These are phyloP conservation scores for Anoncus sp. DNA, from an alignment of 2,888 invertebrate species.

Conservation along the genomic window DNA sequence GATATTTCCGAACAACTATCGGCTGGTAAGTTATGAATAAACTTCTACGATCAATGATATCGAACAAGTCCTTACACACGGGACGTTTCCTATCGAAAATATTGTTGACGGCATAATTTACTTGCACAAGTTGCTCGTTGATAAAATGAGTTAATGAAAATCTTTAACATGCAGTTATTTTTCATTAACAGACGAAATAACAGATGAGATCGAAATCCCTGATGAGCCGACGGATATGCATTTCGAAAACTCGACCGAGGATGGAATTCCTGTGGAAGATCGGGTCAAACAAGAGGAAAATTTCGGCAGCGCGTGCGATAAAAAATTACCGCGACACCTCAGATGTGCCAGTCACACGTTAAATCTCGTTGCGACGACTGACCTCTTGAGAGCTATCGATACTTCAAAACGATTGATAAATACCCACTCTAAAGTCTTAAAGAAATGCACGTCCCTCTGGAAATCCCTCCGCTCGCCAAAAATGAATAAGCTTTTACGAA, in stretches of 20 bases:
- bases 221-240: neutral
- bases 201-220: neutral
- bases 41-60: neutral
- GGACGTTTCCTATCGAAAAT: neutral
- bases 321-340: neutral
- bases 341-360: conserved; percentile 8
- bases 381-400: neutral
- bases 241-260: neutral
- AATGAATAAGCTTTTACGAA: neutral
- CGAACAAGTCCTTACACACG: neutral
- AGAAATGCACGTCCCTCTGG: conserved; percentile 1
- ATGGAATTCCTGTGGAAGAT: neutral
- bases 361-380: neutral
- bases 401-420: conserved; percentile 2
- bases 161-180: too few species aligned
- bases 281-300: neutral
- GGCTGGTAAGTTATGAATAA: neutral
- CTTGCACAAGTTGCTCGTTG: neutral
- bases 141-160: neutral
- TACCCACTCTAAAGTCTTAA: neutral
- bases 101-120: neutral
- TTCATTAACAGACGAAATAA: too few species aligned
- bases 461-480: neutral
- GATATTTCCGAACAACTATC: neutral
- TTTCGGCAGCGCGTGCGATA: conserved; percentile 2